A percentile compares a stretch with the other conserved stretches of the same genome.
Conservation (phyloP, 2,113 vertebrate species). For the Stegostoma tigrinum region DNA sequence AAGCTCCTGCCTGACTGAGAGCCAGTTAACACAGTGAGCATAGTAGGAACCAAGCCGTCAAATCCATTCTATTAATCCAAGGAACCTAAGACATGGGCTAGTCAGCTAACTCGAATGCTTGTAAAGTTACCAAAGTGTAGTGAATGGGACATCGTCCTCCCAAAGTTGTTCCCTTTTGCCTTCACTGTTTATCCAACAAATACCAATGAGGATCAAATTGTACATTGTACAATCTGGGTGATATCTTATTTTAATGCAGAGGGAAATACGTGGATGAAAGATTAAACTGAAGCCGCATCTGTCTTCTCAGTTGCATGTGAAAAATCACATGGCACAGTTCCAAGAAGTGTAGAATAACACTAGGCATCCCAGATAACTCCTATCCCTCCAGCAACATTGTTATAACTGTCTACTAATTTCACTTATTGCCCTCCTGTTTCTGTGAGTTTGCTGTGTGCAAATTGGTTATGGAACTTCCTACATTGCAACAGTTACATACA, state of each 20-base stretch:
- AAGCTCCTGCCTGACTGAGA: no score
- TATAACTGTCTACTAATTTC: background rate
- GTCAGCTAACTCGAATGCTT: background rate
- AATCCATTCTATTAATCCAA: background rate
- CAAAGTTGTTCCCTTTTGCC: background rate
- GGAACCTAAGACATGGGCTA: background rate
- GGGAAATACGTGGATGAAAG: background rate
- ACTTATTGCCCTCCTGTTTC: background rate
- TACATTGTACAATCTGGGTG: background rate
- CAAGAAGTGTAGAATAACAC: background rate
- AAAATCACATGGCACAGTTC: background rate
- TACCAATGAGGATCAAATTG: background rate
- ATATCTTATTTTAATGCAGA: background rate
- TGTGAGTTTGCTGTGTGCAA: background rate
- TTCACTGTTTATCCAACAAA: background rate
- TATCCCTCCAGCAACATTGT: background rate
- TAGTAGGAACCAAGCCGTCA: background rate
- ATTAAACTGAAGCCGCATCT: background rate
- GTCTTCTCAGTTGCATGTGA: background rate
- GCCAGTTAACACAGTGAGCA: no score
- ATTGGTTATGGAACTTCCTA: background rate
- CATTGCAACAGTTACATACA: background rate
- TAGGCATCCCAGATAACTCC: background rate
- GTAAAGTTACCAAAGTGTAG: background rate
- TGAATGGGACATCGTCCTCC: background rate